Evolutionary conservation across 2,797 vertebrate species (phyloP).

Genomic region (Galago senegalensis): DNA sequence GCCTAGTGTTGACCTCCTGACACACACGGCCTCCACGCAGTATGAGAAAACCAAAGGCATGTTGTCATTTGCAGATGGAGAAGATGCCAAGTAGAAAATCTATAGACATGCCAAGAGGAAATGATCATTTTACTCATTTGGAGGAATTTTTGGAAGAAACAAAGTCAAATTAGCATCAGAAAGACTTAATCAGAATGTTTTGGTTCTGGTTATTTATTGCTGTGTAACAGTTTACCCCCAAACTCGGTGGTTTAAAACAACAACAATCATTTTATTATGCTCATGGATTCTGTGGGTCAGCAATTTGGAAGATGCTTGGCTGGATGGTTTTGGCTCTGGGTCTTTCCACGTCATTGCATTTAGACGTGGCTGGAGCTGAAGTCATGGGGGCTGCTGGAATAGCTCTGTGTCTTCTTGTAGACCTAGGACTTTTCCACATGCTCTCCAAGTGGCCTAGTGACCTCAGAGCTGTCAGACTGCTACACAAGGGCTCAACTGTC

Average conservation of each 20-base stretch:
- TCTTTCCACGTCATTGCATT: neutral
- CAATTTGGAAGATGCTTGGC: neutral
- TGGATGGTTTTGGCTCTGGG: neutral
- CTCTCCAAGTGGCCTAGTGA: neutral
- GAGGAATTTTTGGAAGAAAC: conserved; percentile 62
- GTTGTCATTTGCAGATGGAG: conserved; percentile 5
- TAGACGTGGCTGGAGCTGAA: neutral
- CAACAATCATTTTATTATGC: conserved; percentile 10
- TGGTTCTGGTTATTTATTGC: conserved; percentile 12
- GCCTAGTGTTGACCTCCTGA: neutral
- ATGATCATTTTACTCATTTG: conserved; percentile 56
- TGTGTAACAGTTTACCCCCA: conserved; percentile 20
- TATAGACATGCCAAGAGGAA: conserved; percentile 52
- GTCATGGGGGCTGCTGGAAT: too few relatives aligned
- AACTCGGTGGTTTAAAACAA: conserved; percentile 51
- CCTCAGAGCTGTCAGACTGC: neutral
- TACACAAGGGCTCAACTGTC: neutral
- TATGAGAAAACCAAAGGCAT: conserved; percentile 28
- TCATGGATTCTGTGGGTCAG: neutral
- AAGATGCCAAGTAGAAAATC: conserved; percentile 61
- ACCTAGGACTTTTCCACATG: neutral
- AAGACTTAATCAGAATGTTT: conserved; percentile 68
- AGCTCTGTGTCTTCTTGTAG: neutral
- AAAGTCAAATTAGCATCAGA: conserved; percentile 70
- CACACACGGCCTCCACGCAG: neutral